Percentiles rank a stretch among this genome's conserved stretches.
These are phyloP conservation scores for Spatulosminthurus flaviceps DNA, from an alignment of 2,888 invertebrate species.

Conservation along the genomic window DNA sequence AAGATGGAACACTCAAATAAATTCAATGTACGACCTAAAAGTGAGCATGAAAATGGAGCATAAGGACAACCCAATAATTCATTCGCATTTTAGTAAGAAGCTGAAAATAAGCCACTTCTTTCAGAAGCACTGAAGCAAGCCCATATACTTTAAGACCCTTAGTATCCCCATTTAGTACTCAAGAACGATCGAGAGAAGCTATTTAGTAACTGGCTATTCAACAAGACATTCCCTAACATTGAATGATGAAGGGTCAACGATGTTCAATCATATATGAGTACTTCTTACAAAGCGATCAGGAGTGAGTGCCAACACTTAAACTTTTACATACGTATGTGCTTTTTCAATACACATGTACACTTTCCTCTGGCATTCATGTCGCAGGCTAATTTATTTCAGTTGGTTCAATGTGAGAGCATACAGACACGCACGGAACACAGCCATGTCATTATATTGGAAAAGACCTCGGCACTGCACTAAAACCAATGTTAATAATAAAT, in stretches of 20 bases:
- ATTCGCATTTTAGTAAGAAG: neutral
- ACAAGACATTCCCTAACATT: neutral
- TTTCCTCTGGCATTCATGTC: constrained; percentile 1
- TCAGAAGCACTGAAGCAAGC: neutral
- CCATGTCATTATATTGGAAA: neutral
- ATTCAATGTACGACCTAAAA: neutral
- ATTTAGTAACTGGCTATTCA: constrained; percentile 1
- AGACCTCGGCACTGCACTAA: neutral
- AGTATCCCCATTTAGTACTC: neutral
- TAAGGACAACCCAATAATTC: neutral
- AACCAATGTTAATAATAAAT: too few relatives aligned
- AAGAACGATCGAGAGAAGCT: neutral
- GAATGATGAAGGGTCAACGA: constrained; percentile 29
- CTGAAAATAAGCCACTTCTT: neutral
- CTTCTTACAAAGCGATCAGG: constrained; percentile 20
- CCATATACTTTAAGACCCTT: neutral
- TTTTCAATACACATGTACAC: neutral
- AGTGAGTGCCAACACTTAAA: neutral
- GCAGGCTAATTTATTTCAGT: neutral
- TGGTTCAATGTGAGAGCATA: neutral
- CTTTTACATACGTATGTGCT: neutral
- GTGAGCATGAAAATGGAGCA: constrained; percentile 2
- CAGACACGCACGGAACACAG: neutral
- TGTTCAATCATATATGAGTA: neutral
- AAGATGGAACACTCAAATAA: constrained; percentile 4